phyloP scores from a whole-genome alignment of 2,797 vertebrate species.

The Megaceryle alcyon region DNA sequence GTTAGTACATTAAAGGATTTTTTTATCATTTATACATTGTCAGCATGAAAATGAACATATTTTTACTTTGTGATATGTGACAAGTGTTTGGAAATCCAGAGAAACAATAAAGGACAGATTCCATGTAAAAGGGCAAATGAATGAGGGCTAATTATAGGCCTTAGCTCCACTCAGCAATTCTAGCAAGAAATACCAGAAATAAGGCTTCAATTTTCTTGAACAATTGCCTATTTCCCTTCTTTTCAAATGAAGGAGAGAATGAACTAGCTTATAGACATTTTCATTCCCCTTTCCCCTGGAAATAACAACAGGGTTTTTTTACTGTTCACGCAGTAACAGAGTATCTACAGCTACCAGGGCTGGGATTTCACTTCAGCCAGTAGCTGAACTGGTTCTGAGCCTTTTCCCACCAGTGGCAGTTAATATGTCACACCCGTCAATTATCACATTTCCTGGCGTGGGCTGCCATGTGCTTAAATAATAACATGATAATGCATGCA shows the following conservation, averaged over 20 bases:
- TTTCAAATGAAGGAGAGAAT: not conserved
- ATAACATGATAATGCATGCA: not conserved
- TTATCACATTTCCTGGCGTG: not conserved
- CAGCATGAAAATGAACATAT: not conserved
- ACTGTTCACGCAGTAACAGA: not conserved
- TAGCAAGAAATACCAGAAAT: not conserved
- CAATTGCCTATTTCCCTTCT: not conserved
- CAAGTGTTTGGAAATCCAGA: not conserved
- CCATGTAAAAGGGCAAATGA: accelerated
- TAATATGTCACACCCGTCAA: not conserved
- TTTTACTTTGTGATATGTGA: not conserved
- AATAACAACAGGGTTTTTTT: not conserved
- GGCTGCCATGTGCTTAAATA: not conserved
- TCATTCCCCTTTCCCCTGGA: not conserved
- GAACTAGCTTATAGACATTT: not conserved
- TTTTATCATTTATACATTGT: not conserved
- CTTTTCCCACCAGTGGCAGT: not conserved
- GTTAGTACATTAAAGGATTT: accelerated
- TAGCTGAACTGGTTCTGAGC: constrained; percentile 3
- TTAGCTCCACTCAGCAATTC: not conserved
- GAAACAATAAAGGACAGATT: not conserved
- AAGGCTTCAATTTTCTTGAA: not conserved
- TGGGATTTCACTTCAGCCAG: not conserved
- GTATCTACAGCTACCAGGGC: not conserved
- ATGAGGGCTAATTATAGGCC: not conserved